These are phyloP conservation scores for Prunella himalayana DNA, from an alignment of 2,113 vertebrate genomes.

Conservation along the genomic window DNA sequence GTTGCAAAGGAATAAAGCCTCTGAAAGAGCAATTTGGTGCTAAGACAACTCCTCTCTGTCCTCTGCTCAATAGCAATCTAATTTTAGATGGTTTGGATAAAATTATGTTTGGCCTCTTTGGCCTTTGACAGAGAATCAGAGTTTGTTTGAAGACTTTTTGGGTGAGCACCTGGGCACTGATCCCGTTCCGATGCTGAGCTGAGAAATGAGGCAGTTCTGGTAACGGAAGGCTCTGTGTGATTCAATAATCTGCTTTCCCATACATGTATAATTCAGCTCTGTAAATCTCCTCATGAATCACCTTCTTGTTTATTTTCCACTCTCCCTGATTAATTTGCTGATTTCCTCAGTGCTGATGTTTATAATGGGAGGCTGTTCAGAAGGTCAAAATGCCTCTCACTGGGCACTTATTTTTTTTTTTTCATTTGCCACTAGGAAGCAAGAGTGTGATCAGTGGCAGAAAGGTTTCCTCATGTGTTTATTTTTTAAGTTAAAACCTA, in stretches of 20 bases:
- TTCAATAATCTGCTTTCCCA: neutral
- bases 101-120: neutral
- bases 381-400: neutral
- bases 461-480: neutral
- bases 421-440: neutral
- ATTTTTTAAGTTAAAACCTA: neutral
- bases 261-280: neutral
- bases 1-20: neutral
- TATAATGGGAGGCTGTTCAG: neutral
- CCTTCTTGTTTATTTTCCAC: conserved; percentile 21
- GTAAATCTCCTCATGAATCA: conserved; percentile 37
- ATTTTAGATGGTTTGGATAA: neutral
- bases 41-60: neutral
- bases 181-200: fast-evolving
- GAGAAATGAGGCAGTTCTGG: neutral
- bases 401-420: neutral
- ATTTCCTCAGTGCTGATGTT: neutral
- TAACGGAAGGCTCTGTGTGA: neutral
- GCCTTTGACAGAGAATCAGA: neutral
- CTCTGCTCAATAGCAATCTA: neutral
- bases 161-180: neutral
- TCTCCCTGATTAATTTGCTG: conserved; percentile 7
- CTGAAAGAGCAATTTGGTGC: neutral
- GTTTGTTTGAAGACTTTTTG: neutral
- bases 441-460: neutral